A percentile compares a stretch with the other conserved stretches of the same genome.
These are phyloP conservation scores for Tridacna crocea DNA, from an alignment of 2,888 invertebrate genomes.

Conservation along the genomic window DNA sequence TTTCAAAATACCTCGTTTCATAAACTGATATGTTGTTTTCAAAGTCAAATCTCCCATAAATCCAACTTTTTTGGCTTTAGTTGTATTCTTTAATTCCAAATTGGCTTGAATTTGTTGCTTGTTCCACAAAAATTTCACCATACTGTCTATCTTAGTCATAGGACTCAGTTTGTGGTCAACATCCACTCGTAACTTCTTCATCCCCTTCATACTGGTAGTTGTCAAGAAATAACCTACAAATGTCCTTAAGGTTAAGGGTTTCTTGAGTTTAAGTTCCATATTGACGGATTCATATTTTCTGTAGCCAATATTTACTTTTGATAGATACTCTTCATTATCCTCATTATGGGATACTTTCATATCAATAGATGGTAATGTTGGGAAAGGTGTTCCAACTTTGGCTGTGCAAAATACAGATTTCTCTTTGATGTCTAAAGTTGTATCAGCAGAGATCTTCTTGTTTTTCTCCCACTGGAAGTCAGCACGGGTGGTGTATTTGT, in stretches of 20 bases:
- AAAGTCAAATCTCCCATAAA: conserved; percentile 57
- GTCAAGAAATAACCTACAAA: conserved; percentile 60
- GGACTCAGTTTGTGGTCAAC: conserved; percentile 63
- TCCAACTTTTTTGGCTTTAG: conserved; percentile 50
- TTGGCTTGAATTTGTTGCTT: conserved; percentile 55
- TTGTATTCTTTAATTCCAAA: conserved; percentile 63
- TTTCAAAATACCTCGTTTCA: conserved; percentile 51
- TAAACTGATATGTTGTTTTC: conserved; percentile 56
- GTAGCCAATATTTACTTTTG: conserved; percentile 28
- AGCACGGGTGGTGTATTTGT: conserved; percentile 54
- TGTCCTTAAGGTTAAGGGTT: conserved; percentile 65
- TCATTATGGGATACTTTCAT: conserved; percentile 38
- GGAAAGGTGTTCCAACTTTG: conserved; percentile 47
- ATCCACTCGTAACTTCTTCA: conserved; percentile 56
- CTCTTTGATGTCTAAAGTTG: conserved; percentile 1
- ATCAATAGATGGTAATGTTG: conserved; percentile 12
- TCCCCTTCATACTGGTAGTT: conserved; percentile 63
- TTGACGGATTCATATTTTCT: conserved; percentile 8
- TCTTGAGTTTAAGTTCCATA: conserved; percentile 39
- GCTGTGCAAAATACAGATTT: conserved; percentile 30
- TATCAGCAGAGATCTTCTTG: conserved; percentile 39
- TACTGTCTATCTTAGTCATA: conserved; percentile 49
- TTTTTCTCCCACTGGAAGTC: conserved; percentile 64
- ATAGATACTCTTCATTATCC: conserved; percentile 46
- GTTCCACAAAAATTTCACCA: conserved; percentile 59